Evolutionary conservation across 2,888 invertebrate genomes (phyloP), one percentile per base, ranked within the genome.

Genomic region (Strigamia crassipes): DNA sequence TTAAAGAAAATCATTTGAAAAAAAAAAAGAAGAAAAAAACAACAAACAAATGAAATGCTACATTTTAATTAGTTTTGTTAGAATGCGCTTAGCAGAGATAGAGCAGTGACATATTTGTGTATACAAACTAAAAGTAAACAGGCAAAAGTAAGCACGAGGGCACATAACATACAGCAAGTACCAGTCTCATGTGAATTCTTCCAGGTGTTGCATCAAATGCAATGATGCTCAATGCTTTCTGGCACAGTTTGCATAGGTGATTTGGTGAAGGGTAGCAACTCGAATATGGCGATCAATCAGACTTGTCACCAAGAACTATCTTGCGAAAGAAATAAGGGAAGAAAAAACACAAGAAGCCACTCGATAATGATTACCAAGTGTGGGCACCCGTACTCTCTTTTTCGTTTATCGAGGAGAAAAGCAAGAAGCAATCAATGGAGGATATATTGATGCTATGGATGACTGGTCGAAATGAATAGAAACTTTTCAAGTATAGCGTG

Each of bases 361-460:
- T 66, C 66, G 15, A 23, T 23, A 66, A 66, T 23, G 31, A 31
- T 27, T 66, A 23, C 66, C 23, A 66, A 66, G 31, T 66, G 66
- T 27, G 66, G 27, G 66, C 27, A 6, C 66, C 18, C 23, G 13
- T 9, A 66, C 66, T 27, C 13, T 23, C 27, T 51, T 27, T 66
- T 27, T 66, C 66, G 66, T 66, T 66, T 66, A 66, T 31, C 66
- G 31, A 31, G 23, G 66, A 66, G 8, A 18, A 51, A 51, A 23
- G 66, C 23, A 66, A 66, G 66, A 66, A 66, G 66, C 66, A 66
- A 66, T 66, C 66, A 66, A 66, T 66, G 31, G 66, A 66, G 21
- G 31, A 23, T 8, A 27, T 27, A 27, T 31, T 23, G 66, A 31
- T 27, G 66, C 23, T 15, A 66, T 15, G 66, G 66, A 66, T 66